Conservation (phyloP, 2,888 invertebrate genomes). For the Phymatocera aterrima region DNA sequence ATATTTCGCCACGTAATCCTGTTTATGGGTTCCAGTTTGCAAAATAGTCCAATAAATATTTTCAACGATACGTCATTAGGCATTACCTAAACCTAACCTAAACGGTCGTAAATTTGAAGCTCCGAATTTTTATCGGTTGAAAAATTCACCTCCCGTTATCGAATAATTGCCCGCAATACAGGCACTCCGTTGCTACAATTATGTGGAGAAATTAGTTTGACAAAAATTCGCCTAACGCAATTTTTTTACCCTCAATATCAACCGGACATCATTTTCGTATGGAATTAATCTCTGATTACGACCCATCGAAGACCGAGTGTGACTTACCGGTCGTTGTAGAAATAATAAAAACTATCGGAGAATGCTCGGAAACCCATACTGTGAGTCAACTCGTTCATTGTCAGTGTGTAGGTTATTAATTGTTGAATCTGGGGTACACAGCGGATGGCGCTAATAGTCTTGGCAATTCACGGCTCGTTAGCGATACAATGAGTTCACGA, state of each 20-base stretch:
- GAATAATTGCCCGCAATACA: background rate
- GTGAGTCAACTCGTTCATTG: too few species aligned
- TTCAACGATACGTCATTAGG: conserved; percentile 63
- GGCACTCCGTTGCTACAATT: too few species aligned
- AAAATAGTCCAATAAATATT: conserved; percentile 63
- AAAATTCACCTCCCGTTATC: background rate
- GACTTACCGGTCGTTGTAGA: too few species aligned
- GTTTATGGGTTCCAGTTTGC: conserved; percentile 57
- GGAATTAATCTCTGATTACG: too few species aligned
- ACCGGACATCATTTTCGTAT: too few species aligned
- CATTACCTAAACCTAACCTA: conserved; percentile 53
- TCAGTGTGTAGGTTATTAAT: conserved; percentile 3
- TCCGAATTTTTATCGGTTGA: background rate
- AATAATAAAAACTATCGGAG: too few species aligned
- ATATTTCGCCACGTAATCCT: conserved; percentile 55
- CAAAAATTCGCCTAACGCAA: too few species aligned
- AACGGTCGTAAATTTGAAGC: conserved; percentile 47
- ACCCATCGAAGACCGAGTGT: too few species aligned
- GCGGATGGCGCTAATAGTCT: conserved; percentile 3
- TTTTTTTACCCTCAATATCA: too few species aligned
- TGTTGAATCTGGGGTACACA: background rate
- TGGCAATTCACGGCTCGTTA: conserved; percentile 24
- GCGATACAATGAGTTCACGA: background rate
- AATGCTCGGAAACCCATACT: too few species aligned
- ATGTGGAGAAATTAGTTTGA: too few species aligned